Evolutionary conservation across 2,113 vertebrate species (phyloP), one percentile per base, ranked within the genome.

Genomic region (Alethe castanea): DNA sequence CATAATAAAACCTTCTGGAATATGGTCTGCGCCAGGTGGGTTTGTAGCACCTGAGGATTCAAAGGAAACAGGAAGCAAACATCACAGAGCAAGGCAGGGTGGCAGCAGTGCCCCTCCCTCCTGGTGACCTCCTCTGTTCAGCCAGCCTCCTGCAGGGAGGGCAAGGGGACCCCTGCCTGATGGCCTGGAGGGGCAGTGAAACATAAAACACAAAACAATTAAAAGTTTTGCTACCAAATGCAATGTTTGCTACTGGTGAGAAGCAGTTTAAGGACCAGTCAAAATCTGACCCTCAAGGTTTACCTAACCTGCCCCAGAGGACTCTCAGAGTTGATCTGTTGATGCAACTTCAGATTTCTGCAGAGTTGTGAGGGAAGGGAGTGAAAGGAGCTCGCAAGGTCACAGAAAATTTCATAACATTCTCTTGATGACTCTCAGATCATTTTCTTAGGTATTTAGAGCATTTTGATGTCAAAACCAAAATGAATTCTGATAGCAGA

Each of bases 1-100:
- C 4, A 14, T 44, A 42, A 1, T 1, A 35, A 77, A 86, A 12
- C 47, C 35, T 71, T 35, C 61, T 16, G 16, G 38, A 72, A 52
- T 5, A 20, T 1, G 2, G 4, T 9, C 25, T 12, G 2, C 3
- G n/a, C 2, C 33, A 60, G 25, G 0, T 33, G 65, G 35, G 35
- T 25, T 28, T 81, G 60, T 1, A 53, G 28, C 5, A 15, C 4
- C 45, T 45, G 24, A 33, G 67, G 29, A 33, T 20, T 62, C 56
- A 7, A 3, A 44, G 18, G n/a, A 62, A 81, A 50, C 14, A 19
- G 26, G 12, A 8, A 50, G 42, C 59, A 73, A 26, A 4, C 5
- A 25, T 8, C 22, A 36, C 25, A 50, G 45, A 77, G 14, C 28
- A 36, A 54, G 42, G 50, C 2, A 65, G 7, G 4, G 8, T 25